A percentile compares a stretch with the other conserved stretches of the same genome.
phyloP scores from a whole-genome alignment of 2,888 invertebrate genomes.

The Andrena hattorfiana region DNA sequence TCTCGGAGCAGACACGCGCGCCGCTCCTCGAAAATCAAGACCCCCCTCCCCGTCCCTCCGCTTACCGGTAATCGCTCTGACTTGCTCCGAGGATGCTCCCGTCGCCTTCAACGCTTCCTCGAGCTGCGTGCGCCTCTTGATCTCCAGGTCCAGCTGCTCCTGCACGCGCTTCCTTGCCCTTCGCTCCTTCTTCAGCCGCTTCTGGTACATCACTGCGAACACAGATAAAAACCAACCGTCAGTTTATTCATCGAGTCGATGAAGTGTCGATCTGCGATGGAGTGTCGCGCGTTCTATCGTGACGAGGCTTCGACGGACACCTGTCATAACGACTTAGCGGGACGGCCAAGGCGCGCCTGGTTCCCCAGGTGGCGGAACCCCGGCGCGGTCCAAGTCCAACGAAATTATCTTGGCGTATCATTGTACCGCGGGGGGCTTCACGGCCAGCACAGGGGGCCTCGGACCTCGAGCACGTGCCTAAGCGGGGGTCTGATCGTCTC shows the following conservation, averaged over 20 bases:
- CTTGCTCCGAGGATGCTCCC: conserved; percentile 91
- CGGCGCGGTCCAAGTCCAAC: conserved; percentile 74
- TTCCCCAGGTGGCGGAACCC: conserved; percentile 79
- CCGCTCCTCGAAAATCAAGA: conserved; percentile 5
- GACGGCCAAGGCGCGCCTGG: conserved; percentile 46
- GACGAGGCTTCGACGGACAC: conserved; percentile 37
- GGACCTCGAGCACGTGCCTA: conserved; percentile 58
- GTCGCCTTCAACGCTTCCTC: conserved; percentile 93
- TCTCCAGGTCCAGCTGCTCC: conserved; percentile 93
- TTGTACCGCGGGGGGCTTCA: conserved; percentile 80
- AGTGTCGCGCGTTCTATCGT: conserved; percentile 7
- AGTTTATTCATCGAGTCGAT: conserved; percentile 2
- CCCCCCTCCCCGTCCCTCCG: conserved; percentile 17
- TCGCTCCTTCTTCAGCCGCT: conserved; percentile 95
- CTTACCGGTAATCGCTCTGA: conserved; percentile 92
- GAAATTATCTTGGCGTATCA: conserved; percentile 78
- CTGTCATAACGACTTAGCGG: conserved; percentile 55
- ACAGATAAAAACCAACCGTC: conserved; percentile 18
- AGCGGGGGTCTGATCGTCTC: conserved; percentile 74
- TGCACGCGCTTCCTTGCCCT: conserved; percentile 93
- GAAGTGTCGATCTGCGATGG: background rate
- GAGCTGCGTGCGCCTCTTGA: conserved; percentile 92
- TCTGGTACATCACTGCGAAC: conserved; percentile 93
- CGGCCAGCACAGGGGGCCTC: conserved; percentile 62
- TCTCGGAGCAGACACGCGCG: conserved; percentile 36